Conservation (phyloP, 2,888 invertebrate species). For the Caprella mutica region DNA sequence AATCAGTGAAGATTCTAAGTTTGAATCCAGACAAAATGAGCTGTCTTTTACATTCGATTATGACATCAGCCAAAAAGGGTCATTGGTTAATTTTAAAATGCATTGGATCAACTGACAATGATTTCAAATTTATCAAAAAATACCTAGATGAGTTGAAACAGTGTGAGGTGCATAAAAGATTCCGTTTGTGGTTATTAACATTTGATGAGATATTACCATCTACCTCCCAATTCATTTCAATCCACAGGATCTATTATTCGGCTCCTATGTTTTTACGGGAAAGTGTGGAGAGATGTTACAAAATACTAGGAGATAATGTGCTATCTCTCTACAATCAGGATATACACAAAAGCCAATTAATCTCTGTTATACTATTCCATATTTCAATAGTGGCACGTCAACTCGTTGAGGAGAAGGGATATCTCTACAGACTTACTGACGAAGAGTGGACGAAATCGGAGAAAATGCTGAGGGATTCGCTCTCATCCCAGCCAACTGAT, state of each 20-base stretch:
- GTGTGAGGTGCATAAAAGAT: conserved; percentile 17
- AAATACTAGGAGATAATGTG: conserved; percentile 18
- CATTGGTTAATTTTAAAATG: conserved; percentile 26
- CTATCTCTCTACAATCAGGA: conserved; percentile 16
- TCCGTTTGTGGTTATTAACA: conserved; percentile 25
- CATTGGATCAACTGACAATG: conserved; percentile 1
- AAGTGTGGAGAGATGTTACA: conserved; percentile 15
- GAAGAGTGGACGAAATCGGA: too few relatives aligned
- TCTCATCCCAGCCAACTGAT: too few relatives aligned
- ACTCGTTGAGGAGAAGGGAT: too few relatives aligned
- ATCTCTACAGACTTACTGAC: too few relatives aligned
- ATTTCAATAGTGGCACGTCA: conserved; percentile 23
- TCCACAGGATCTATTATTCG: conserved; percentile 16
- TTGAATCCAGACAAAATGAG: conserved; percentile 18
- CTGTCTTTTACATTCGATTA: conserved; percentile 11
- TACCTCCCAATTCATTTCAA: conserved; percentile 9
- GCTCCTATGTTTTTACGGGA: conserved; percentile 20
- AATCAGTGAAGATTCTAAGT: conserved; percentile 16
- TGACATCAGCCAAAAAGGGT: conserved; percentile 18
- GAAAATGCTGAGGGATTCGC: too few relatives aligned
- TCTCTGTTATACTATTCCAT: conserved; percentile 22
- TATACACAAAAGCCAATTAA: conserved; percentile 21
- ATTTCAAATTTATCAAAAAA: conserved; percentile 10
- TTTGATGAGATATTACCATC: conserved; percentile 12
- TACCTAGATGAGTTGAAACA: conserved; percentile 5